These are phyloP conservation scores for Zoroaster sp. DNA, from an alignment of 53 echinoderm and acorn worm species.

Conservation along the genomic window DNA sequence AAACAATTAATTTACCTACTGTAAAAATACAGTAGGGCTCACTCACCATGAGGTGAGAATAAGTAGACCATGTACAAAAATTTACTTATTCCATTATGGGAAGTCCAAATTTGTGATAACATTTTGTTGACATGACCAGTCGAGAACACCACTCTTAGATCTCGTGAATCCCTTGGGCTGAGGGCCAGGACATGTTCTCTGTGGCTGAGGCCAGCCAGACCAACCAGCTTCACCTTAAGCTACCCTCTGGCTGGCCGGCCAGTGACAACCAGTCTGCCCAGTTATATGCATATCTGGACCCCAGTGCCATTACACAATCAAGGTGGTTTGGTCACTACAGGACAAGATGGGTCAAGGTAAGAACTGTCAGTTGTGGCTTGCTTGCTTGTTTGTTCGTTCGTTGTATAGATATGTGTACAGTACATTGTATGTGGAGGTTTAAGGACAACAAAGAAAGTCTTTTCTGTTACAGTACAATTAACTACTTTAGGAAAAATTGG, in stretches of 20 bases:
- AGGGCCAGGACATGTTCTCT: constrained; percentile 77
- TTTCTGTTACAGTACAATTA: too few species aligned
- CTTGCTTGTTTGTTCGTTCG: neutral
- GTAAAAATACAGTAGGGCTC: too few species aligned
- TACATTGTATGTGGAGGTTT: neutral
- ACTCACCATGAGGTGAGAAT: too few species aligned
- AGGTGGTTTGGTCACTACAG: constrained; percentile 57
- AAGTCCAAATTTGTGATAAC: neutral
- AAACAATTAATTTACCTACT: too few species aligned
- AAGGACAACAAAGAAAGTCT: neutral
- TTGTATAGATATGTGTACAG: neutral
- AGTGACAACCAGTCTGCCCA: constrained; percentile 53
- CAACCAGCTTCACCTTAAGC: constrained; percentile 79
- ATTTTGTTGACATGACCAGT: constrained; percentile 25
- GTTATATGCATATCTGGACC: constrained; percentile 73
- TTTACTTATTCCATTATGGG: neutral
- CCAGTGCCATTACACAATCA: constrained; percentile 79
- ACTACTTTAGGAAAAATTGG: too few species aligned
- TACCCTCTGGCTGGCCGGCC: constrained; percentile 76
- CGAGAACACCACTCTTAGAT: constrained; percentile 81
- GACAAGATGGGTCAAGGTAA: constrained; percentile 92
- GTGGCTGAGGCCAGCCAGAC: constrained; percentile 60
- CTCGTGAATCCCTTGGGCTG: constrained; percentile 87
- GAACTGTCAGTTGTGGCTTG: neutral
- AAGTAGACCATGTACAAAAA: neutral